Percentiles rank a stretch among this genome's conserved stretches.
These are phyloP conservation scores for Pholis gunnellus DNA, from an alignment of 2,113 vertebrate genomes.

Conservation along the genomic window DNA sequence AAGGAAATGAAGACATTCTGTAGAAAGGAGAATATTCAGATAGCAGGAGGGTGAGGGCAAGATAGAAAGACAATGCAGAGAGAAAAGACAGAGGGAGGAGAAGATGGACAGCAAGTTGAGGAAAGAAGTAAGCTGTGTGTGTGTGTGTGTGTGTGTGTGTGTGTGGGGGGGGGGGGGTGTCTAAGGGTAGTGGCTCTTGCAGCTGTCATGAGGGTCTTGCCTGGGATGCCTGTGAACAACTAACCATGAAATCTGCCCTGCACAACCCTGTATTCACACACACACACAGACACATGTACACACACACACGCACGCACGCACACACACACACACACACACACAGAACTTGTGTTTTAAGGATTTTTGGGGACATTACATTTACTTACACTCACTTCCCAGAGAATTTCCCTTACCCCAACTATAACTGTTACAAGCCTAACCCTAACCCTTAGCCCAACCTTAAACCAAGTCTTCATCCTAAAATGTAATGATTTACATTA, in stretches of 20 bases:
- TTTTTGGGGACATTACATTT: neutral
- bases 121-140: neutral
- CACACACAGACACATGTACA: slow-evolving; percentile 33
- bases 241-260: slow-evolving; percentile 64
- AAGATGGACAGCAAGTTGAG: neutral
- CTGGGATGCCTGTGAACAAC: slow-evolving; percentile 57
- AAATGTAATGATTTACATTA: no score
- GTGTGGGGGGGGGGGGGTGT: neutral
- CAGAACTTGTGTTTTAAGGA: neutral
- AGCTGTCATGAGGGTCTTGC: slow-evolving; percentile 39
- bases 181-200: slow-evolving; percentile 23
- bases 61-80: slow-evolving; percentile 20
- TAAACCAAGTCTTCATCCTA: neutral
- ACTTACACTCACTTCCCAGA: neutral
- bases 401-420: neutral
- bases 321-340: slow-evolving; percentile 2
- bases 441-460: neutral
- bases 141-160: neutral
- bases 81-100: slow-evolving; percentile 33
- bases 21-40: slow-evolving; percentile 14
- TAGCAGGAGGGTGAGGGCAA: slow-evolving; percentile 14
- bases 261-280: slow-evolving; percentile 30
- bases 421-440: neutral
- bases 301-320: slow-evolving; percentile 12
- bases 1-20: slow-evolving; percentile 34